phyloP scores from a whole-genome alignment of 2,797 vertebrate genomes.

The Lagodon rhomboides region DNA sequence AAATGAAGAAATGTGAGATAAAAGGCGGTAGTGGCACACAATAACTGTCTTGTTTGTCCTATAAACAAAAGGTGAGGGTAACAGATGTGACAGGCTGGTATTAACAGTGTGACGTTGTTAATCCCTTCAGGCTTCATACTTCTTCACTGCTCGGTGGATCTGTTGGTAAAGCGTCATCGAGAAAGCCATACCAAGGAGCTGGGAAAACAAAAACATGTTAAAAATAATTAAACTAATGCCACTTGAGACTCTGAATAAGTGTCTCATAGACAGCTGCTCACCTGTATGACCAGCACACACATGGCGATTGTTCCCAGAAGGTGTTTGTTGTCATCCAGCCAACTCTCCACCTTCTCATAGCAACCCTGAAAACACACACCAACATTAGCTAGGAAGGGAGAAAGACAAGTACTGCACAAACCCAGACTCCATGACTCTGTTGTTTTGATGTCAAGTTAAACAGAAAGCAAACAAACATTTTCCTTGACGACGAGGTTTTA shows the following conservation, averaged over 20 bases:
- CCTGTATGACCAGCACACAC: constrained; percentile 97
- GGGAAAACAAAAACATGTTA: constrained; percentile 50
- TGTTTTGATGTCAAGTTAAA: too few species aligned
- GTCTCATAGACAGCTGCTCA: constrained; percentile 58
- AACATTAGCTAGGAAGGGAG: neutral
- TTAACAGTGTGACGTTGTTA: neutral
- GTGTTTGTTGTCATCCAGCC: constrained; percentile 96
- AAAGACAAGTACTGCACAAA: neutral
- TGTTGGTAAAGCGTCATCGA: constrained; percentile 99
- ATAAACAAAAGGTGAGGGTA: constrained; percentile 37
- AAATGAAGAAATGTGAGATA: constrained; percentile 29
- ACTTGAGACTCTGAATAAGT: neutral
- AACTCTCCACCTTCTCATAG: constrained; percentile 94
- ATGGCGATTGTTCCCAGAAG: constrained; percentile 95
- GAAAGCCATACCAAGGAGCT: constrained; percentile 99
- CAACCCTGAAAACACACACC: constrained; percentile 87
- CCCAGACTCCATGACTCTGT: neutral
- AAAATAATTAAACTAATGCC: neutral
- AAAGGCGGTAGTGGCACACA: constrained; percentile 27
- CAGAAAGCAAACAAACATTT: too few species aligned
- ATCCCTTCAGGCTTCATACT: constrained; percentile 91
- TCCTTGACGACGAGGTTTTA: neutral
- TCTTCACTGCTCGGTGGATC: constrained; percentile 96
- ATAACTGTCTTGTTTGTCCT: constrained; percentile 32
- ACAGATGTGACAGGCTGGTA: neutral